Conservation (phyloP, 1,140 invertebrate species). For the Patella vulgata region DNA sequence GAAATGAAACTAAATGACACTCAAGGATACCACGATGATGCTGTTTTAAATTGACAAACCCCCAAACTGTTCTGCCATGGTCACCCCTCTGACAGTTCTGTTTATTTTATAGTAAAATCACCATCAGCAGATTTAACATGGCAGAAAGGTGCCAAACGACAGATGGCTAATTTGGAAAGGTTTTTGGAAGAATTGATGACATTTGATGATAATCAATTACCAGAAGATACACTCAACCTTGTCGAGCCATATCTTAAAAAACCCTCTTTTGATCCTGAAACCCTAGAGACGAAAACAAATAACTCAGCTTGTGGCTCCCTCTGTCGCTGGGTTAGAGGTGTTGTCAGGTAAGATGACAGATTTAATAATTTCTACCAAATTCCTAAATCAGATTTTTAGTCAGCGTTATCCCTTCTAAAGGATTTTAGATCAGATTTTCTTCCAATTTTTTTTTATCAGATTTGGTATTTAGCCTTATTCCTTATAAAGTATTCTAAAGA, state of each 20-base stretch:
- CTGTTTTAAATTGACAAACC: too few species aligned
- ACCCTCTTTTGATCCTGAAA: conserved; percentile 60
- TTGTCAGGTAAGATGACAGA: conserved; percentile 49
- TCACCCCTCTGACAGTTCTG: too few species aligned
- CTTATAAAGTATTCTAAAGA: too few species aligned
- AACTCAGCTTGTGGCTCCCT: conserved; percentile 61
- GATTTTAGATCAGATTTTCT: too few species aligned
- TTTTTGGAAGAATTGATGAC: conserved; percentile 65
- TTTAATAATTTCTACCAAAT: background rate
- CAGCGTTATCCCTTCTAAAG: too few species aligned
- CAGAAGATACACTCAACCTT: conserved; percentile 60
- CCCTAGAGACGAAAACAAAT: conserved; percentile 54
- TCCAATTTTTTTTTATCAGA: too few species aligned
- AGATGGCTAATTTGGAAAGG: conserved; percentile 67
- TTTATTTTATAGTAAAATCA: conserved; percentile 59
- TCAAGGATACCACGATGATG: too few species aligned
- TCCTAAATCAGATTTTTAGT: too few species aligned
- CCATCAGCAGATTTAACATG: conserved; percentile 65
- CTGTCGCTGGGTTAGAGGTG: conserved; percentile 64
- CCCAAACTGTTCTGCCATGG: too few species aligned
- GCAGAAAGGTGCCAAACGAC: conserved; percentile 67
- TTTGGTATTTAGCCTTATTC: too few species aligned
- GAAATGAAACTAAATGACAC: too few species aligned
- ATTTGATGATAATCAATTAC: conserved; percentile 65
- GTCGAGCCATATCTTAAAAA: conserved; percentile 66